phyloP scores from a whole-genome alignment of 2,888 invertebrate species.

The Malacosoma neustria region DNA sequence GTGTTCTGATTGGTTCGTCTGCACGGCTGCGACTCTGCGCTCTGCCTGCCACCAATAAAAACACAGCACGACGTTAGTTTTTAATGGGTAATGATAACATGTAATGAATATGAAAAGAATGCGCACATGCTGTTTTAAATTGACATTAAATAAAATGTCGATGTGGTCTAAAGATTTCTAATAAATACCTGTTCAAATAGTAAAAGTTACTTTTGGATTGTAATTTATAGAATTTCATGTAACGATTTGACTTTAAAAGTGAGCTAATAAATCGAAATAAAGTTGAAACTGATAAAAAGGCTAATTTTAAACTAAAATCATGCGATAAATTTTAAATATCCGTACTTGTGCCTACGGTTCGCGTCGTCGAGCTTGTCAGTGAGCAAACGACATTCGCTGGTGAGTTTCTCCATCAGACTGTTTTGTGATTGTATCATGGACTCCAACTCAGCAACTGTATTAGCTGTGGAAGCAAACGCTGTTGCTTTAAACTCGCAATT shows the following conservation, averaged over 20 bases:
- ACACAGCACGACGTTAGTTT: conserved; percentile 72
- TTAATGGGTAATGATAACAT: conserved; percentile 61
- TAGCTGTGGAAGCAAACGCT: conserved; percentile 80
- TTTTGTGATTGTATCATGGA: conserved; percentile 92
- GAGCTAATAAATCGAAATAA: too few relatives aligned
- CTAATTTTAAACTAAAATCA: conserved; percentile 24
- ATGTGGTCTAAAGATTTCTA: too few relatives aligned
- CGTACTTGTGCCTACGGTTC: conserved; percentile 92
- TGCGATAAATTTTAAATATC: conserved; percentile 50
- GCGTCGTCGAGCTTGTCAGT: conserved; percentile 93
- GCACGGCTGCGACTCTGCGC: conserved; percentile 71
- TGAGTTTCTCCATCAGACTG: conserved; percentile 94
- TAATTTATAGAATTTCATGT: too few relatives aligned
- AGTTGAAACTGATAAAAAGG: too few relatives aligned
- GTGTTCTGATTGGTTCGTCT: conserved; percentile 75
- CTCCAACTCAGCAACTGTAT: conserved; percentile 92
- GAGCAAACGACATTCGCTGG: conserved; percentile 90
- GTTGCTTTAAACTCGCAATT: conserved; percentile 53
- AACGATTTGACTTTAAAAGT: too few relatives aligned
- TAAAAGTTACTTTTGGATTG: too few relatives aligned
- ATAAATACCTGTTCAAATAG: too few relatives aligned
- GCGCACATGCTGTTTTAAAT: too few relatives aligned
- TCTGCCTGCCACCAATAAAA: conserved; percentile 74
- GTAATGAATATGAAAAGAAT: too few relatives aligned
- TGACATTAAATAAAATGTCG: too few relatives aligned